phyloP scores from a whole-genome alignment of 2,113 vertebrate genomes.

The Salvator merianae region DNA sequence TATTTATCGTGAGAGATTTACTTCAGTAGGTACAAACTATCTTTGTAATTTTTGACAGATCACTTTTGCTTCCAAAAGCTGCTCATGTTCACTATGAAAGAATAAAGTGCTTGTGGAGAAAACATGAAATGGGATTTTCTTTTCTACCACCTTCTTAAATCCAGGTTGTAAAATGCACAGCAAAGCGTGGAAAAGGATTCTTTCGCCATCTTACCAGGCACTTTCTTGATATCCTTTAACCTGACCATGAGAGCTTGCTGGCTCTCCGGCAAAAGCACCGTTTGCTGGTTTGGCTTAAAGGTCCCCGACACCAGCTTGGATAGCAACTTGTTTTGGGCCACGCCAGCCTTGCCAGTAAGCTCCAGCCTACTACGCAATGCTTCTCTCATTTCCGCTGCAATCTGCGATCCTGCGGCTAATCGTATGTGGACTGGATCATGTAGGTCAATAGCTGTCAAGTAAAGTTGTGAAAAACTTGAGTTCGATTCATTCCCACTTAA shows the following conservation, averaged over 20 bases:
- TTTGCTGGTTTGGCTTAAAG: constrained; percentile 93
- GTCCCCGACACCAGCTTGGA: constrained; percentile 87
- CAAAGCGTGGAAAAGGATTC: neutral
- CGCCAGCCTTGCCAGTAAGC: constrained; percentile 86
- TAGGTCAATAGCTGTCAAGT: constrained; percentile 69
- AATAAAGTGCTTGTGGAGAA: too few relatives aligned
- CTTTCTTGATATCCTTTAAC: constrained; percentile 74
- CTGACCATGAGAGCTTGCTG: constrained; percentile 71
- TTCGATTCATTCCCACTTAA: neutral
- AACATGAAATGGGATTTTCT: too few relatives aligned
- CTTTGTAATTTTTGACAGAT: neutral
- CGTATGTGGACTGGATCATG: constrained; percentile 63
- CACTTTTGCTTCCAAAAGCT: neutral
- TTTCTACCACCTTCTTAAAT: too few relatives aligned
- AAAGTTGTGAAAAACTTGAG: neutral
- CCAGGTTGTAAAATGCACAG: too few relatives aligned
- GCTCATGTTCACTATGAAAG: too few relatives aligned
- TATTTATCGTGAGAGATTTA: too few relatives aligned
- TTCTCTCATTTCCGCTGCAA: constrained; percentile 83
- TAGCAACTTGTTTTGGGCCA: constrained; percentile 86
- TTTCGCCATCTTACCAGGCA: constrained; percentile 79
- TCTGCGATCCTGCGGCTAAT: constrained; percentile 81
- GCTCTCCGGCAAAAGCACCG: constrained; percentile 82
- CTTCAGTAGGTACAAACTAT: neutral
- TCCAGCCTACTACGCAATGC: constrained; percentile 74